Percentiles rank a stretch among this genome's conserved stretches.
These are phyloP conservation scores for Habrosyne pyritoides DNA, from an alignment of 2,888 invertebrate species.

Conservation along the genomic window DNA sequence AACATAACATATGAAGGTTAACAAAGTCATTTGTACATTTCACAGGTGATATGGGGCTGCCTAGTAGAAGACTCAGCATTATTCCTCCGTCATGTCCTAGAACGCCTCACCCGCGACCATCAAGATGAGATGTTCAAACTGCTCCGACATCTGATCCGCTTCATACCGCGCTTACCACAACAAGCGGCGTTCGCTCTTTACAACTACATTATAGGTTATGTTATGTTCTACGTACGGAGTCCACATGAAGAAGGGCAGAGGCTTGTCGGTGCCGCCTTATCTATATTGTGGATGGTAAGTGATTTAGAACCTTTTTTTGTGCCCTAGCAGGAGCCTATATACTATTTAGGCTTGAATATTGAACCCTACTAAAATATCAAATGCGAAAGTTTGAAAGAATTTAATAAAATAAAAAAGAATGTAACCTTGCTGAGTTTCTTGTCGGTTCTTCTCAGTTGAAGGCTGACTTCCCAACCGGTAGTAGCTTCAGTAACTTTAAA, in stretches of 20 bases:
- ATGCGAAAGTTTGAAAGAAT: no score
- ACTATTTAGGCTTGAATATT: no score
- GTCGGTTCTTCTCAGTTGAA: no score
- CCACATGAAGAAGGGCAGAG: conserved; percentile 98
- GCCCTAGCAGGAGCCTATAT: no score
- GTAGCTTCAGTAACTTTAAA: no score
- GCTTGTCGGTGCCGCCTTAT: conserved; percentile 96
- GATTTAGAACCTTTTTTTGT: no score
- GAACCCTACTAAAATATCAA: no score
- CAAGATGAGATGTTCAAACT: conserved; percentile 97
- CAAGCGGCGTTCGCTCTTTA: conserved; percentile 99
- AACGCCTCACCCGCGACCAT: conserved; percentile 95
- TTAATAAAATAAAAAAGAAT: no score
- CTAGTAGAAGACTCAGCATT: conserved; percentile 98
- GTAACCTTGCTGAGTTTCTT: no score
- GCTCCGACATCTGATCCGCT: conserved; percentile 94
- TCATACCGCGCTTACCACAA: conserved; percentile 95
- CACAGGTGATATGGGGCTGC: conserved; percentile 97
- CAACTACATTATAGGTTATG: conserved; percentile 99
- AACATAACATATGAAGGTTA: no score
- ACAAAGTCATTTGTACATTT: no score
- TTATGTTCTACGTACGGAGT: conserved; percentile 99
- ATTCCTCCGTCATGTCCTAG: conserved; percentile 97
- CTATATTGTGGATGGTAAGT: conserved; percentile 97
- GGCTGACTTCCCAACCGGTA: no score